Conservation (phyloP, 2,888 invertebrate species). For the Lordiphosa fenestrarum region DNA sequence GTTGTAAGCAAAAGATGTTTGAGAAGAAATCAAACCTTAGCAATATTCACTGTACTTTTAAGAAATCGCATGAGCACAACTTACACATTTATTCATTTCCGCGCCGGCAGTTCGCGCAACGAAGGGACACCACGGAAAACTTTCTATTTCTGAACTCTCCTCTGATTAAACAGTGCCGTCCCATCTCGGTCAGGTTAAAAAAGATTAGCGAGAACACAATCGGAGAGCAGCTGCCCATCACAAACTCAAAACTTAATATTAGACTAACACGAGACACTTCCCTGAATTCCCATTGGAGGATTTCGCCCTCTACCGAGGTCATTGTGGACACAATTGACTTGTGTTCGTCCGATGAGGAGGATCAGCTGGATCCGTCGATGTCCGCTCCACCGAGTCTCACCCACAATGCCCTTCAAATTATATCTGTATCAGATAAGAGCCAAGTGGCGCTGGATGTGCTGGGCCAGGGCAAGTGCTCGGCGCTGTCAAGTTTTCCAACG, state of each 20-base stretch:
- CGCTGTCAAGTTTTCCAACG: slow-evolving; percentile 30
- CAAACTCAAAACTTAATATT: slow-evolving; percentile 75
- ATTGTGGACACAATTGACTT: slow-evolving; percentile 84
- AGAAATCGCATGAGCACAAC: slow-evolving; percentile 74
- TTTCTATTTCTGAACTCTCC: slow-evolving; percentile 78
- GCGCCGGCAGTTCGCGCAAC: slow-evolving; percentile 77
- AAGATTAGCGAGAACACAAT: slow-evolving; percentile 73
- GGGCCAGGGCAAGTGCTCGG: slow-evolving; percentile 23
- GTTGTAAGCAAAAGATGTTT: slow-evolving; percentile 72
- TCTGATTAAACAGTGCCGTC: slow-evolving; percentile 79
- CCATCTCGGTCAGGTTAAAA: slow-evolving; percentile 78
- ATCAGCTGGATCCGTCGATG: slow-evolving; percentile 28
- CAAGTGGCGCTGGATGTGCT: slow-evolving; percentile 18
- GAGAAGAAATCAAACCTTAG: slow-evolving; percentile 67
- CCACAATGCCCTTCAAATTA: slow-evolving; percentile 35
- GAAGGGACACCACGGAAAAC: slow-evolving; percentile 72
- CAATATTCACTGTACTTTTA: slow-evolving; percentile 74
- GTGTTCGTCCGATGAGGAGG: slow-evolving; percentile 84
- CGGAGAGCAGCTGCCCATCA: slow-evolving; percentile 54
- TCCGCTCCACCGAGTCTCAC: slow-evolving; percentile 28
- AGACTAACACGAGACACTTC: slow-evolving; percentile 78
- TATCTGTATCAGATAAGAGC: slow-evolving; percentile 43
- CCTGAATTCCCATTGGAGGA: slow-evolving; percentile 77
- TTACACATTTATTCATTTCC: slow-evolving; percentile 78
- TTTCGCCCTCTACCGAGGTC: slow-evolving; percentile 76